A percentile compares a stretch with the other conserved stretches of the same genome.
Conservation (phyloP, 2,113 vertebrate genomes). For the Mus spicilegus region DNA sequence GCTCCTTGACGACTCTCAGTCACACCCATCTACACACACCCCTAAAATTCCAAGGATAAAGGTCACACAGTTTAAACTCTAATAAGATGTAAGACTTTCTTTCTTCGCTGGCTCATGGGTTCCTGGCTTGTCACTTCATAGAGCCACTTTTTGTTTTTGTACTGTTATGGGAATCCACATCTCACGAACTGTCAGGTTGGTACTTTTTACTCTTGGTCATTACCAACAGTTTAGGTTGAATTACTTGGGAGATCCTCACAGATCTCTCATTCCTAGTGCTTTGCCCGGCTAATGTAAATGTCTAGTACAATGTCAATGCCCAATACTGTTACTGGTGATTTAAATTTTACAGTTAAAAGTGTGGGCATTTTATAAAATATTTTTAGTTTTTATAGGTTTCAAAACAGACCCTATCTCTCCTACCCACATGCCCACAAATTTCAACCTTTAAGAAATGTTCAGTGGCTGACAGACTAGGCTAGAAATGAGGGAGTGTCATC, state of each 20-base stretch:
- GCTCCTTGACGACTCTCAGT: conserved; percentile 2
- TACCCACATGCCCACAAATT: background rate
- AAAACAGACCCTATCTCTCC: background rate
- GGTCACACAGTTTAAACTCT: background rate
- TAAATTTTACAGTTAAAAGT: background rate
- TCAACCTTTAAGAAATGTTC: conserved; percentile 9
- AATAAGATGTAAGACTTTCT: conserved; percentile 11
- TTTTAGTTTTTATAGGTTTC: conserved; percentile 37
- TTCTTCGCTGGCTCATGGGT: conserved; percentile 31
- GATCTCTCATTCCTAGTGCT: background rate
- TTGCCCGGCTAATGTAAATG: background rate
- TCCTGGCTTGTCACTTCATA: background rate
- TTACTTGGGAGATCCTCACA: background rate
- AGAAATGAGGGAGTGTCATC: background rate
- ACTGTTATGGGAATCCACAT: background rate
- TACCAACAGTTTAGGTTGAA: conserved; percentile 8
- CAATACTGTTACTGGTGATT: background rate
- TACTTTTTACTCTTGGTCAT: conserved; percentile 42
- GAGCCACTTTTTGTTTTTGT: background rate
- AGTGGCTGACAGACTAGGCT: conserved; percentile 29
- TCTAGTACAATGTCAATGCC: background rate
- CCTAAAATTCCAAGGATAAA: conserved; percentile 34
- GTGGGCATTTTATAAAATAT: conserved; percentile 32
- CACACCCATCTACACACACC: conserved; percentile 9
- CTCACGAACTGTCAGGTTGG: background rate